These are phyloP conservation scores for Pseudomugil tenellus DNA, from an alignment of 2,797 vertebrate species.

Conservation along the genomic window DNA sequence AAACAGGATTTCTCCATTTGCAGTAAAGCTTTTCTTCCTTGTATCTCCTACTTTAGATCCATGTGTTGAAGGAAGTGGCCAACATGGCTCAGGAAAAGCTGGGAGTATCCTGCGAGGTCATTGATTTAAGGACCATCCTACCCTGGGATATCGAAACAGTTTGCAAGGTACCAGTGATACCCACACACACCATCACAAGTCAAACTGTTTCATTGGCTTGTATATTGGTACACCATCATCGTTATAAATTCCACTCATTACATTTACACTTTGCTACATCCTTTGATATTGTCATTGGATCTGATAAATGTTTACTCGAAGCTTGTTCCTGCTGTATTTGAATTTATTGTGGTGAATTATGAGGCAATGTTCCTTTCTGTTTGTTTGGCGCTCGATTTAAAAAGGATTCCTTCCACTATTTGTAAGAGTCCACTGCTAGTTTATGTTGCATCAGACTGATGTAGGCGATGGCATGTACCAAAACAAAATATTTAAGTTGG, in stretches of 20 bases:
- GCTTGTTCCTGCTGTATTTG: constrained; percentile 16
- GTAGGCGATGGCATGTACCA: constrained; percentile 17
- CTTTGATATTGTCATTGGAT: not conserved
- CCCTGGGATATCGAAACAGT: constrained; percentile 95
- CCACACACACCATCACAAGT: not conserved
- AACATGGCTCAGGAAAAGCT: constrained; percentile 96
- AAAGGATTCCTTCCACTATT: constrained; percentile 55
- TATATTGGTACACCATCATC: not conserved
- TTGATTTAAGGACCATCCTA: constrained; percentile 94
- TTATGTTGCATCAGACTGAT: constrained; percentile 28
- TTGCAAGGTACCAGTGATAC: constrained; percentile 88
- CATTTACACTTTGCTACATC: not conserved
- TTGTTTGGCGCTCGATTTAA: constrained; percentile 46
- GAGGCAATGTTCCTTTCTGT: constrained; percentile 33
- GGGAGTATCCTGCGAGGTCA: constrained; percentile 97
- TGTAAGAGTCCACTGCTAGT: constrained; percentile 32
- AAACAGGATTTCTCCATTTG: not conserved
- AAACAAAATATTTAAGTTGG: constrained; percentile 47
- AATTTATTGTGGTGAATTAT: constrained; percentile 38
- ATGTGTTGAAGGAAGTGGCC: constrained; percentile 94
- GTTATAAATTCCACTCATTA: not conserved
- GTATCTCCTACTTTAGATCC: constrained; percentile 81
- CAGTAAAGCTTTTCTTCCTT: not conserved
- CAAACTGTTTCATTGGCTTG: not conserved
- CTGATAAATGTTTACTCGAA: constrained; percentile 12